These are phyloP conservation scores for Coregonus ussuriensis DNA, from an alignment of 2,797 vertebrate species.

Conservation along the genomic window DNA sequence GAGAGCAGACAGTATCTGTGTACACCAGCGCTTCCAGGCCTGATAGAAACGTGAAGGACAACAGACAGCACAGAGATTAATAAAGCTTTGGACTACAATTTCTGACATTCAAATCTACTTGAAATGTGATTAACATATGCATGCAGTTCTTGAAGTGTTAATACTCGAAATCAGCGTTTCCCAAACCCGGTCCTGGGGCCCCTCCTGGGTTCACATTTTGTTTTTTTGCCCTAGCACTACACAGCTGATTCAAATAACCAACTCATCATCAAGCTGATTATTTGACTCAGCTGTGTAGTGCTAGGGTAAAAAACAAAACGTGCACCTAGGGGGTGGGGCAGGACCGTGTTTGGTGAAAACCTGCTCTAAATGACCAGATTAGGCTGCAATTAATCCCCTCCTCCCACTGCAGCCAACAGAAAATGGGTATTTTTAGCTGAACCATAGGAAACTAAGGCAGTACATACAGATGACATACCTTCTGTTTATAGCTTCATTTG, in stretches of 20 bases:
- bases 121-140: background rate
- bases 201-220: too few relatives aligned
- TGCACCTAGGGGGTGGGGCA: too few relatives aligned
- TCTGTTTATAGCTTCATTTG: too few relatives aligned
- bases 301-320: too few relatives aligned
- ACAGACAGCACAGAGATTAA: background rate
- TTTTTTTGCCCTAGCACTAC: too few relatives aligned
- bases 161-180: too few relatives aligned
- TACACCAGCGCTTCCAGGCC: constrained; percentile 99
- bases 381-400: background rate
- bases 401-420: background rate
- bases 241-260: too few relatives aligned
- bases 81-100: too few relatives aligned
- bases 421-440: background rate
- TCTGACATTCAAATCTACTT: background rate
- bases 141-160: background rate
- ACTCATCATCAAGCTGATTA: too few relatives aligned
- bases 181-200: too few relatives aligned
- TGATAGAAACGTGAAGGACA: constrained; percentile 49
- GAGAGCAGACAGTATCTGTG: constrained; percentile 96
- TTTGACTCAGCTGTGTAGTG: too few relatives aligned
- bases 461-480: background rate
- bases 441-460: background rate
- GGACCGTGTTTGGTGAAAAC: too few relatives aligned
- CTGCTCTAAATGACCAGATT: background rate